Evolutionary conservation across 2,113 vertebrate genomes (phyloP).

Genomic region (Nesoenas mayeri): DNA sequence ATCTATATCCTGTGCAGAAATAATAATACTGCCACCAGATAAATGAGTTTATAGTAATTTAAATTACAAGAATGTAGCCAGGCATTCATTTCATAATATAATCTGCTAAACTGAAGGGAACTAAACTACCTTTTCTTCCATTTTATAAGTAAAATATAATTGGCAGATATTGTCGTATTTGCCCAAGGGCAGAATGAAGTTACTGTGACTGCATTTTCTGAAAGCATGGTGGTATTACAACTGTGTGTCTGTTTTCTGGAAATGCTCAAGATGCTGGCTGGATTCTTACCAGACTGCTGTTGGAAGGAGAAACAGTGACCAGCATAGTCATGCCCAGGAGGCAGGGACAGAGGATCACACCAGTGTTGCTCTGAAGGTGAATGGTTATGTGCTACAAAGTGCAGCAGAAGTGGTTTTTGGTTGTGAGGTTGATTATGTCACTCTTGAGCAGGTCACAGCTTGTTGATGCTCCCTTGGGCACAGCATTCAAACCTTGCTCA

Average conservation of each 20-base stretch:
- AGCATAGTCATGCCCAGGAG: not conserved
- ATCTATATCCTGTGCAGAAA: not conserved
- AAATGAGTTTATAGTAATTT: not conserved
- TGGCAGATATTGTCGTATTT: not conserved
- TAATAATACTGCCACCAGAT: not conserved
- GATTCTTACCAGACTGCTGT: not conserved
- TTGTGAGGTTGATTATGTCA: not conserved
- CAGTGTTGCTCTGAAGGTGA: not conserved
- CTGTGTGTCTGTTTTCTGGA: not conserved
- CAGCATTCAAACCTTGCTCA: not conserved
- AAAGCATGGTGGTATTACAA: not conserved
- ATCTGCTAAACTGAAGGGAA: not conserved
- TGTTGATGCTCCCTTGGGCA: not conserved
- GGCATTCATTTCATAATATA: not conserved
- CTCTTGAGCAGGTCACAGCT: not conserved
- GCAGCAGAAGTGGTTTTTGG: not conserved
- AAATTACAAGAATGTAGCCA: not conserved
- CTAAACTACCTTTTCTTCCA: not conserved
- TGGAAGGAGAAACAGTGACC: not conserved
- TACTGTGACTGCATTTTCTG: not conserved
- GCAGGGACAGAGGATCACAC: not conserved
- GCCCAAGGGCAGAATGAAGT: not conserved
- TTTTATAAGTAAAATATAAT: not conserved
- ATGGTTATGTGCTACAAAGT: not conserved
- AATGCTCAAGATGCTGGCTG: not conserved